Evolutionary conservation across 2,113 vertebrate species (phyloP), one percentile per base, ranked within the genome.

Genomic region (Motacilla alba): DNA sequence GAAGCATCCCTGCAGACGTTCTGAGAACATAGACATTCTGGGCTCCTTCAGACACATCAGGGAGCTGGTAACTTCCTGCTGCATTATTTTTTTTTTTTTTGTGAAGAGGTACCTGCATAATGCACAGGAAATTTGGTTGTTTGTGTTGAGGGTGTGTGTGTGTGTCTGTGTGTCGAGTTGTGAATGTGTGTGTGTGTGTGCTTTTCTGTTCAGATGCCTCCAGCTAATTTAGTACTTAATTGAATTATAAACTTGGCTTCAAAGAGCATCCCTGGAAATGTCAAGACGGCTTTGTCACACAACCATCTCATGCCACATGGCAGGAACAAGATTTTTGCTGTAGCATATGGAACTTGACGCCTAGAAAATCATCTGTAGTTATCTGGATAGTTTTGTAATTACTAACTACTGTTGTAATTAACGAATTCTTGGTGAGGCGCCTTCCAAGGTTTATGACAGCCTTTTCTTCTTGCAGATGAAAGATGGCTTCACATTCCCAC

Each of bases 121-220:
- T 9, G 15, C 26, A 52, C 7, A 31, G 30, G 19, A 66, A 43
- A 55, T 78, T 35, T 37, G 6, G 24, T 10, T 58, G 16, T 58
- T 13, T 30, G 8, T n/a, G 24, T 41, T 56, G n/a, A 15, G 6
- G 5, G 18, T 1, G 2, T 24, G 13, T 15, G 11, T 21, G 7
- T 20, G 6, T 15, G 31, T 44, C 7, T 26, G 20, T 20, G 6
- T 28, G 35, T 35, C 7, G 21, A 53, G 24, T 17, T 44, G 27
- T 23, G 15, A 30, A 24, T 46, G 20, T 23, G 23, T 18, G 16
- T 35, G 35, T 35, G 35, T 13, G 18, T 24, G 13, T 7, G 3
- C 15, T 62, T 58, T 85, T 77, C 72, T 15, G 6, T 74, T 64
- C 33, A 53, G 52, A 47, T 33, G 15, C 41, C 21, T 86, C 33